Percentiles rank a stretch among this genome's conserved stretches.
These are phyloP conservation scores for Microcebus griseorufus DNA, from an alignment of 2,113 vertebrate species.

Conservation along the genomic window DNA sequence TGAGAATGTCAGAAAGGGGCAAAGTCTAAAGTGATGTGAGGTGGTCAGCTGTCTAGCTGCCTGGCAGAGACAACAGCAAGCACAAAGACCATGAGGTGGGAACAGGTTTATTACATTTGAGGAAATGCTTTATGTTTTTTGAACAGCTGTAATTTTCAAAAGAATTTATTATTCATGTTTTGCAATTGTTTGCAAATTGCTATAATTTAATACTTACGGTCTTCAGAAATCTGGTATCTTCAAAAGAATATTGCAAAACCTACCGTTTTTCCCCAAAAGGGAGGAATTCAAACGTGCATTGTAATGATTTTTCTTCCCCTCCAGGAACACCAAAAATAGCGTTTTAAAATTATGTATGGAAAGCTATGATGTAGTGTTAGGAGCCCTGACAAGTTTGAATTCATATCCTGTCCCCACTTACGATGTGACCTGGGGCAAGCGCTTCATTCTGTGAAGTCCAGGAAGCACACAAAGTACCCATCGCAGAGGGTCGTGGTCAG, in stretches of 20 bases:
- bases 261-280: neutral
- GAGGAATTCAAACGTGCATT: neutral
- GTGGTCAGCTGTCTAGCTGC: neutral
- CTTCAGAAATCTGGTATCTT: neutral
- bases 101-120: neutral
- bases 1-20: neutral
- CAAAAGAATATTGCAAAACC: neutral
- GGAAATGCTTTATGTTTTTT: neutral
- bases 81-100: neutral
- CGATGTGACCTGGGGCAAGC: neutral
- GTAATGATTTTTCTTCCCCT: neutral
- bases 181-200: neutral
- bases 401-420: neutral
- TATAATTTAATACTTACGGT: neutral
- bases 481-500: neutral
- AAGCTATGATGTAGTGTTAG: neutral
- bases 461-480: neutral
- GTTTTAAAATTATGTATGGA: neutral
- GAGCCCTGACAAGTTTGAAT: neutral
- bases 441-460: neutral
- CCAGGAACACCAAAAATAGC: neutral
- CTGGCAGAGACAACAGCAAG: neutral
- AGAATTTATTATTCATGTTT: neutral
- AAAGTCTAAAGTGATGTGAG: neutral
- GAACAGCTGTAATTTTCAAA: neutral